Conservation (phyloP, 64 coral and sea anemone genomes). For the Pocillopora damicornis region DNA sequence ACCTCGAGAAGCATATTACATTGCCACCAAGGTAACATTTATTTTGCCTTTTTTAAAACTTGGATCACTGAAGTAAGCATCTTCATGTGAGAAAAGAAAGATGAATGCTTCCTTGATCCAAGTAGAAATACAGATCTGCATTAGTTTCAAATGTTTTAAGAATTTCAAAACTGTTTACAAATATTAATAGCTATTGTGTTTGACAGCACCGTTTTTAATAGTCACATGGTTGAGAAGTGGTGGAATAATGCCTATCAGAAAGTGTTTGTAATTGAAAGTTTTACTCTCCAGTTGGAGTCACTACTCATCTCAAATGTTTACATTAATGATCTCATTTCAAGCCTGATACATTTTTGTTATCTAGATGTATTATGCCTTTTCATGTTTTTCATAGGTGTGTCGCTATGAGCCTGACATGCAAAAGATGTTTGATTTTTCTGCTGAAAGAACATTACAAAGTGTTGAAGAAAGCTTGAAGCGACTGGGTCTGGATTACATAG, state of each 20-base stretch:
- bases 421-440: conserved; percentile 94
- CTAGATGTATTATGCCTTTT: background rate
- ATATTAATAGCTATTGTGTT: too few species aligned
- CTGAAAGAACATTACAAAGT: conserved; percentile 78
- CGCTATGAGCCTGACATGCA: conserved; percentile 88
- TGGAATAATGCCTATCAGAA: too few species aligned
- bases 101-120: too few species aligned
- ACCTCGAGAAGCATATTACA: conserved; percentile 52
- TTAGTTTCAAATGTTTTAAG: too few species aligned
- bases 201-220: too few species aligned
- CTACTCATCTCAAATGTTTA: too few species aligned
- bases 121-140: too few species aligned
- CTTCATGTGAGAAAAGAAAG: too few species aligned
- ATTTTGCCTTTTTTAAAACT: background rate
- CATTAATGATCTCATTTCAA: background rate
- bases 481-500: conserved; percentile 72
- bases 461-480: conserved; percentile 92
- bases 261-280: too few species aligned
- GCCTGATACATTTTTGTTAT: background rate
- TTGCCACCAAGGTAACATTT: conserved; percentile 46
- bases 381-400: conserved; percentile 50
- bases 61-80: background rate
- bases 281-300: too few species aligned
- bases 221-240: too few species aligned
- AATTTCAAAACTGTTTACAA: too few species aligned